phyloP scores from a whole-genome alignment of 2,888 invertebrate genomes.

The Apantesis nais region DNA sequence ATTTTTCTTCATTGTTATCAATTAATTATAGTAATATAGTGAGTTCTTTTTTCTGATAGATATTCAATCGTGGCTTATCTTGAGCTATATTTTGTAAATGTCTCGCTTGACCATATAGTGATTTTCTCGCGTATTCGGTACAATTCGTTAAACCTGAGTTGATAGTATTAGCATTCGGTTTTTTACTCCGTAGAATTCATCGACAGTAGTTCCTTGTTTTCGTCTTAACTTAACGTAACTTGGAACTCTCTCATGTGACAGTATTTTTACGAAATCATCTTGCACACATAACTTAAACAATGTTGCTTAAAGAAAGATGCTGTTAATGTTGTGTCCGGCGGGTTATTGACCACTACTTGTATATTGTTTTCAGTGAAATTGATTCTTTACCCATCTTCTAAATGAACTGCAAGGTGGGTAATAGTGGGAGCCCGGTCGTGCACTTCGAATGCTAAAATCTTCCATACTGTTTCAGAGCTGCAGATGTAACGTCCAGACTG shows the following conservation, averaged over 20 bases:
- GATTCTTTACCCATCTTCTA: too few species aligned
- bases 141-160: conserved; percentile 16
- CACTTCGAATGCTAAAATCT: too few species aligned
- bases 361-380: too few species aligned
- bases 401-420: too few species aligned
- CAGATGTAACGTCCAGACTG: too few species aligned
- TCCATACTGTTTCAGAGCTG: too few species aligned
- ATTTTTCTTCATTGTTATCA: conserved; percentile 17
- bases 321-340: conserved; percentile 33
- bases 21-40: too few species aligned
- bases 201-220: conserved; percentile 31
- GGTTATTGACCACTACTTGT: conserved; percentile 35
- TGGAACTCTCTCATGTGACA: conserved; percentile 35
- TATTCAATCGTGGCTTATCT: too few species aligned
- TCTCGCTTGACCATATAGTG: too few species aligned
- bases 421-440: too few species aligned
- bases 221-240: conserved; percentile 31
- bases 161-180: conserved; percentile 34
- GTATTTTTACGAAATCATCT: conserved; percentile 40
- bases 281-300: conserved; percentile 16
- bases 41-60: too few species aligned
- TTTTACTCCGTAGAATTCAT: conserved; percentile 26
- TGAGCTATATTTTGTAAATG: conserved; percentile 43
- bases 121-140: conserved; percentile 43
- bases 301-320: too few species aligned